Evolutionary conservation across 2,113 vertebrate genomes (phyloP), one percentile per base, ranked within the genome.

Genomic region (Scomber japonicus): DNA sequence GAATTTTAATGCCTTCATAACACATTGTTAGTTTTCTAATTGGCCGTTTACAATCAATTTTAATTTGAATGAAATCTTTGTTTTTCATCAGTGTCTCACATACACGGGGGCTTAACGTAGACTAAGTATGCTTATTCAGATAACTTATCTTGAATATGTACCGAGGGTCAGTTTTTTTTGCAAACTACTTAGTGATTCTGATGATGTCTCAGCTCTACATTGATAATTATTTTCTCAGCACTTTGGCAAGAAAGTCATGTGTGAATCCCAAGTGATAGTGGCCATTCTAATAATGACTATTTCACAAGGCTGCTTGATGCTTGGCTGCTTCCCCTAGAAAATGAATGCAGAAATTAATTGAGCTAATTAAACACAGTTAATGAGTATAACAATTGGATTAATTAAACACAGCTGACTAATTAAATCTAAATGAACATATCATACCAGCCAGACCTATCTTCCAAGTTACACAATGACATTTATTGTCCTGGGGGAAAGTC

Each of bases 401-500:
- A 91, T 91, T 88, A 82, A 89, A 86, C 71, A 69, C 72, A 64
- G 83, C 64, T 74, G 80, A 80, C 75, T 88, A 88, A 90, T 91
- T 87, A 71, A 86, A 87, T 88, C 67, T 73, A 83, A 85, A 89
- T 84, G 71, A 88, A 84, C 69, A 73, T 75, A 80, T 84, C 85
- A 89, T 64, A 79, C 6, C 60, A 73, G 71, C 31, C 80, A 74
- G 57, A 55, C 65, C 55, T 24, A 70, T 74, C 71, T 57, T 75
- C 70, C 63, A 13, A 62, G 59, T 69, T 27, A 72, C 56, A 82
- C 64, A 35, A 59, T 19, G 40, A 51, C 12, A 21, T 56, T 86
- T 35, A 49, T 61, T 45, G 62, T 63, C 79, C 71, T 50, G 40
- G 54, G 77, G 75, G 80, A 60, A 45, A 50, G 51, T 62, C 21